phyloP scores from a whole-genome alignment of 2,888 invertebrate species.

The Cyclophora punctaria region DNA sequence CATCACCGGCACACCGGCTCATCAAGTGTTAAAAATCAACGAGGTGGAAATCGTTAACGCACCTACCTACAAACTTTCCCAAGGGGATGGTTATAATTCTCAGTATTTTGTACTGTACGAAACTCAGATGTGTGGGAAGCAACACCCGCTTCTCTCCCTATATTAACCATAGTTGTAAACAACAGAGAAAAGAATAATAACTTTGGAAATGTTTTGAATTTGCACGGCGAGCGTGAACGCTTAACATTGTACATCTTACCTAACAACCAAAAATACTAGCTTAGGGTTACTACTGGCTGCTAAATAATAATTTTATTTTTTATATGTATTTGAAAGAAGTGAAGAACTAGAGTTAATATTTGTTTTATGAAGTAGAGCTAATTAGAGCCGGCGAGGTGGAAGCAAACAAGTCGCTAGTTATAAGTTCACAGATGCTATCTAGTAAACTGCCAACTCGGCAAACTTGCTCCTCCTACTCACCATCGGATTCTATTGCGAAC shows the following conservation, averaged over 20 bases:
- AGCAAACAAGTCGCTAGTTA: slow-evolving; percentile 16
- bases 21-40: slow-evolving; percentile 13
- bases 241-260: too few species aligned
- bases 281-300: too few species aligned
- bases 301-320: too few species aligned
- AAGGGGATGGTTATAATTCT: slow-evolving; percentile 8
- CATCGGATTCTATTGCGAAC: slow-evolving; percentile 4
- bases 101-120: background rate
- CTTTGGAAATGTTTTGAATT: too few species aligned
- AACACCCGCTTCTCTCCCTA: too few species aligned
- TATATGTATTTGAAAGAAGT: too few species aligned
- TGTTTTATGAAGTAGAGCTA: slow-evolving; percentile 17
- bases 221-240: too few species aligned
- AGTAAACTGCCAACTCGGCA: slow-evolving; percentile 20
- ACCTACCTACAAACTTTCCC: slow-evolving; percentile 11
- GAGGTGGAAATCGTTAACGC: slow-evolving; percentile 18
- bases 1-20: slow-evolving; percentile 9
- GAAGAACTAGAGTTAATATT: background rate
- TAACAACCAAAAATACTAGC: too few species aligned
- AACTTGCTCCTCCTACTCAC: slow-evolving; percentile 10
- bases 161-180: too few species aligned
- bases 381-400: slow-evolving; percentile 19
- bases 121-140: too few species aligned
- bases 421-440: slow-evolving; percentile 21
- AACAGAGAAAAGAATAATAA: too few species aligned